Conservation (phyloP, 1,140 invertebrate species). For the Metaphire vulgaris region DNA sequence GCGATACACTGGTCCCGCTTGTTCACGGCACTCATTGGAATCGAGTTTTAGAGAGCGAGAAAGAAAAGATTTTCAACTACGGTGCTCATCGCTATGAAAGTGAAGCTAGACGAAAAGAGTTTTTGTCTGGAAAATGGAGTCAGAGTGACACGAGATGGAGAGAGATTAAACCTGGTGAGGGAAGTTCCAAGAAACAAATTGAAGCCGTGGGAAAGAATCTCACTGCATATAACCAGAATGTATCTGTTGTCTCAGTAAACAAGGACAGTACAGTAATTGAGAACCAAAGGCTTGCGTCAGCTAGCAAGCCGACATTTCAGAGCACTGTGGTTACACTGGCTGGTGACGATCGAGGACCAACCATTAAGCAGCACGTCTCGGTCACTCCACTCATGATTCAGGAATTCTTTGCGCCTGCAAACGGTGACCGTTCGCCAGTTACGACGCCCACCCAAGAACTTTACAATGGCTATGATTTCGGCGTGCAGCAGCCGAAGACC, state of each 20-base stretch:
- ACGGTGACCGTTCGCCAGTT: neutral
- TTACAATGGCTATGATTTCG: neutral
- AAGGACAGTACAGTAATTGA: neutral
- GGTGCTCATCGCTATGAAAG: neutral
- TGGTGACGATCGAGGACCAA: neutral
- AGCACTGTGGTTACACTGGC: neutral
- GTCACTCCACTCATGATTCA: neutral
- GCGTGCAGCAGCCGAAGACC: neutral
- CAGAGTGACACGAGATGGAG: neutral
- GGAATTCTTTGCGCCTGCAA: neutral
- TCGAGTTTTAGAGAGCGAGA: neutral
- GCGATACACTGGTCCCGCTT: neutral
- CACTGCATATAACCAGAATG: neutral
- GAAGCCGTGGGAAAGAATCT: neutral
- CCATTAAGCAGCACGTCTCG: neutral
- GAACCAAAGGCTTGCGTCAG: neutral
- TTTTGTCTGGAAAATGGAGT: neutral
- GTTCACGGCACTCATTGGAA: neutral
- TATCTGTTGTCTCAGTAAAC: neutral
- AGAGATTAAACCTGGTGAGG: neutral
- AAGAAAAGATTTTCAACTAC: neutral
- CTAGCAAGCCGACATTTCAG: neutral
- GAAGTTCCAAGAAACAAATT: neutral
- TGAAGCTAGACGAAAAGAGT: neutral
- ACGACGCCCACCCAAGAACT: neutral